phyloP scores from a whole-genome alignment of 1,140 invertebrate species.

The Thaumatotibia leucotreta region DNA sequence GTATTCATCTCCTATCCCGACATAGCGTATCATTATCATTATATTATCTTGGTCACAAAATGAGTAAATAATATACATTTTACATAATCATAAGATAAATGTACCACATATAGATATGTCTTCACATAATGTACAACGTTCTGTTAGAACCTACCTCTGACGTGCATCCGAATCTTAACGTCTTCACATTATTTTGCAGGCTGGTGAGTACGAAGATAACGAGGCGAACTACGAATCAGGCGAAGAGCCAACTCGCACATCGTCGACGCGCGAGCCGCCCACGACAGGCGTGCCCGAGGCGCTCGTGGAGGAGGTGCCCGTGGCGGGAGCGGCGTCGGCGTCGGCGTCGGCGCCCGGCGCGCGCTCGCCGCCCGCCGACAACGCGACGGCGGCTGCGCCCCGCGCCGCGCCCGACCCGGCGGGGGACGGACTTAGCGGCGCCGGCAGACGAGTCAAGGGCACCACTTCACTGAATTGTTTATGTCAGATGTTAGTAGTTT shows the following conservation, averaged over 20 bases:
- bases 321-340: conserved; percentile 11
- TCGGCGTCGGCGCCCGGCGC: conserved; percentile 22
- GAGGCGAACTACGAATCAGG: conserved; percentile 48
- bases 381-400: too few relatives aligned
- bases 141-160: neutral
- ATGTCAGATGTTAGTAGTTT: too few relatives aligned
- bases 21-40: conserved; percentile 14
- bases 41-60: too few relatives aligned
- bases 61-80: too few relatives aligned
- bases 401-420: neutral
- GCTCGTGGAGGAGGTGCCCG: too few relatives aligned
- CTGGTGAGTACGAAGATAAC: conserved; percentile 58
- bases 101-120: too few relatives aligned
- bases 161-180: conserved; percentile 35
- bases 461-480: too few relatives aligned
- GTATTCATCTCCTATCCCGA: neutral
- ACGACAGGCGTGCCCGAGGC: too few relatives aligned
- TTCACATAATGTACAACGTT: neutral
- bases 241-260: too few relatives aligned
- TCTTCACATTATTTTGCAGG: too few relatives aligned
- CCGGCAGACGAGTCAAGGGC: neutral
- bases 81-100: too few relatives aligned
- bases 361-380: neutral
- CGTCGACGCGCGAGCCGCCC: too few relatives aligned
- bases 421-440: conserved; percentile 4